Conservation (phyloP, 2,113 vertebrate genomes). For the Malurus elegans region DNA sequence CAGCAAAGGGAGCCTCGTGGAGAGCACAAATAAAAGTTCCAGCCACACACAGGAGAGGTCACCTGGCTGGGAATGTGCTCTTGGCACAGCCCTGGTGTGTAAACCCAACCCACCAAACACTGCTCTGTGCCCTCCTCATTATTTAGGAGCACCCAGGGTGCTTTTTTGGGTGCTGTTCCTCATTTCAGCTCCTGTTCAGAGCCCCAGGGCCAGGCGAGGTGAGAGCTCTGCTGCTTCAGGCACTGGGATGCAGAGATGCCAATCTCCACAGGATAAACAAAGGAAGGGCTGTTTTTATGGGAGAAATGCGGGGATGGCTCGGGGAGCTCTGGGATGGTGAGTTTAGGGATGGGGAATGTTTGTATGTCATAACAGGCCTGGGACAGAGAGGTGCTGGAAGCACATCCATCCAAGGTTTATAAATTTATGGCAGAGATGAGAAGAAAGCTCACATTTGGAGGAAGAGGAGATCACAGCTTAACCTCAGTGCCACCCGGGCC, state of each 20-base stretch:
- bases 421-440: not conserved
- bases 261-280: not conserved
- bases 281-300: rapidly evolving
- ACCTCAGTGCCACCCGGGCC: not conserved
- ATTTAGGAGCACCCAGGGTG: not conserved
- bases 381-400: not conserved
- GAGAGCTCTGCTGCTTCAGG: not conserved
- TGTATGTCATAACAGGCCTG: rapidly evolving
- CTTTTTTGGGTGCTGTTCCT: not conserved
- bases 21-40: slow-evolving; percentile 58
- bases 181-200: not conserved
- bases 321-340: not conserved
- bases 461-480: not conserved
- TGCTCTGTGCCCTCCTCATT: not conserved
- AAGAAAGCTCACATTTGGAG: not conserved
- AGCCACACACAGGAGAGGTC: slow-evolving; percentile 1
- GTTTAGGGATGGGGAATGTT: not conserved
- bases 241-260: not conserved
- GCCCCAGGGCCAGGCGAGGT: not conserved
- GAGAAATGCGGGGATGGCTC: rapidly evolving
- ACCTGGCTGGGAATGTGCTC: not conserved
- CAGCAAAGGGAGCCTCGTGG: not conserved
- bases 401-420: not conserved
- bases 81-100: not conserved
- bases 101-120: not conserved